Evolutionary conservation across 2,888 invertebrate species (phyloP).

Genomic region (Cantharis flavilabris): DNA sequence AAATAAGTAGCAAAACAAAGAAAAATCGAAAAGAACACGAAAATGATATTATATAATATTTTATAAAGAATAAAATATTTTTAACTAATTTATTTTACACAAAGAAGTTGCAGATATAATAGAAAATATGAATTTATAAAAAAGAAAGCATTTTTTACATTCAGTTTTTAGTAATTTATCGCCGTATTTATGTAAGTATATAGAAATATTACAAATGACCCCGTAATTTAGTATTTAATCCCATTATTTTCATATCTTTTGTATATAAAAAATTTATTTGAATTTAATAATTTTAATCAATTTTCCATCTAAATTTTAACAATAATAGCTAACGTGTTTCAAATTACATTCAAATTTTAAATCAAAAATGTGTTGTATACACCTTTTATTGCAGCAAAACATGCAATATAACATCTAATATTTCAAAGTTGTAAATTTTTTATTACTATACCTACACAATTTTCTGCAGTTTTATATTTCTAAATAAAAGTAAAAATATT

Average conservation of each 20-base stretch:
- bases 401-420: slow-evolving; percentile 15
- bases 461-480: not conserved
- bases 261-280: not conserved
- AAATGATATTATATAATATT: not conserved
- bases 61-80: not conserved
- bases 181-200: not conserved
- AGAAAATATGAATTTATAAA: not conserved
- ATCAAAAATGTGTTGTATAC: slow-evolving; percentile 24
- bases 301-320: slow-evolving; percentile 10
- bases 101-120: not conserved
- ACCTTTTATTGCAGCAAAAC: slow-evolving; percentile 24
- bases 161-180: not conserved
- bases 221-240: not conserved
- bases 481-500: not conserved
- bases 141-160: not conserved
- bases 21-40: not conserved
- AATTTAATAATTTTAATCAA: slow-evolving; percentile 6
- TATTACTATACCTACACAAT: not conserved
- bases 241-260: not conserved
- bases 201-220: not conserved
- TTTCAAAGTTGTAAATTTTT: slow-evolving; percentile 6
- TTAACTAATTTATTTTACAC: not conserved
- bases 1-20: not conserved
- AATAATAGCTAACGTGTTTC: slow-evolving; percentile 22
- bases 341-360: slow-evolving; percentile 29